Base-by-base conservation (phyloP, 2,888 invertebrate genomes). In the Andrena camellia region DNA sequence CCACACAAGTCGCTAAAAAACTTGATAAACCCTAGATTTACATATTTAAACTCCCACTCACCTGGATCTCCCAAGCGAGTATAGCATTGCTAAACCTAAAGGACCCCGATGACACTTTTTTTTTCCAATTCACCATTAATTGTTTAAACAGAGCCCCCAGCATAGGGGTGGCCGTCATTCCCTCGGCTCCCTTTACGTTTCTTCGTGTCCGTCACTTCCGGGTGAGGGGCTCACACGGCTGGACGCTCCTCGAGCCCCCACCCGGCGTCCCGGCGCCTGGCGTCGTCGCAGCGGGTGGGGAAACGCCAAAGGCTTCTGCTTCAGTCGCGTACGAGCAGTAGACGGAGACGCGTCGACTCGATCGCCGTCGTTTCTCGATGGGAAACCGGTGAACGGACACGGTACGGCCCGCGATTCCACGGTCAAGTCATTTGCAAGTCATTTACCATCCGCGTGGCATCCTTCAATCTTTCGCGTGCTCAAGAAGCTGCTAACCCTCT, bases 311-410 rank as follows among this genome's bases (percentile, higher is more conserved):
- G 63, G 67, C 50, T 59, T 48, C 68, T 35, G 67, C 78, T 81
- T 84, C 87, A 88, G 88, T 89, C 84, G 82, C 85, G 77, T 85
- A 76, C 72, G 81, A 84, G 84, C 85, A 73, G 74, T 77, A 84
- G 84, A 90, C 89, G 87, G 84, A 90, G 90, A 88, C 91, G 88
- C 91, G 78, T 87, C 72, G 79, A 29, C 26, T 60, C 62, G 70
- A 57, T 48, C 62, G 60, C 42, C 23, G 60, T 59, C 52, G 57
- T 20, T 52, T 63, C 17, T 59, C 60, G 35, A 68, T 73, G 71
- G 52, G 35, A 76, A 26, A 35, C 48, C 72, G 23, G 68, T 70
- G 75, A 82, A 48, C 29, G 35, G 31, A 26, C 48, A 83, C 71
- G 86, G 64, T 68, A 70, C 68, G 69, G 23, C 33, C 17, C 7